Evolutionary conservation across 2,888 invertebrate genomes (phyloP).

Genomic region (Unio pictorum): DNA sequence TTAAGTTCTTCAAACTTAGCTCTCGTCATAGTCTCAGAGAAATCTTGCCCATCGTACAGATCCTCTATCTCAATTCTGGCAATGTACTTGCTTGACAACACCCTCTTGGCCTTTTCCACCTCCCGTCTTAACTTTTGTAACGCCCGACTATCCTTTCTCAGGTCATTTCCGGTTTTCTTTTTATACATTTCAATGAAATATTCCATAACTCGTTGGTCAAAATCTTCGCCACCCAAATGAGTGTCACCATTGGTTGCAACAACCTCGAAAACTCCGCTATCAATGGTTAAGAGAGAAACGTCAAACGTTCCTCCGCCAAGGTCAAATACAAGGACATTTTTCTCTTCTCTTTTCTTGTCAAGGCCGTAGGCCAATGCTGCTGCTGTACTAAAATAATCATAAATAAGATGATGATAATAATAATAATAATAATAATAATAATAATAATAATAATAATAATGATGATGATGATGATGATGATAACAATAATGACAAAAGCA

Average conservation of each 20-base stretch:
- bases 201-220: constrained; percentile 98
- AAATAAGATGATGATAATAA: background rate
- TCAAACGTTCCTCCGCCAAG: constrained; percentile 99
- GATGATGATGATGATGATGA: background rate
- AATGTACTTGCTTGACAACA: constrained; percentile 94
- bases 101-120: constrained; percentile 97
- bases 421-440: background rate
- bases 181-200: constrained; percentile 99
- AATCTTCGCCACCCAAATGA: constrained; percentile 99
- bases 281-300: constrained; percentile 97
- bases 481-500: no score
- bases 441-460: background rate
- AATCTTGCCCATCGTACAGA: constrained; percentile 98
- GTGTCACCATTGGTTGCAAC: constrained; percentile 93
- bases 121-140: constrained; percentile 97
- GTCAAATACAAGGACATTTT: constrained; percentile 98
- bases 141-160: constrained; percentile 92
- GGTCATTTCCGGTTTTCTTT: constrained; percentile 98
- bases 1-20: constrained; percentile 99
- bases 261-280: constrained; percentile 97
- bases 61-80: constrained; percentile 99
- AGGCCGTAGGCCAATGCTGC: constrained; percentile 97
- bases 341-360: constrained; percentile 93
- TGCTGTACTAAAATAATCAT: constrained; percentile 77
- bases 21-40: constrained; percentile 96